A percentile compares a stretch with the other conserved stretches of the same genome.
Conservation (phyloP, 1,140 invertebrate species). For the Scaptodrosophila lebanonensis region DNA sequence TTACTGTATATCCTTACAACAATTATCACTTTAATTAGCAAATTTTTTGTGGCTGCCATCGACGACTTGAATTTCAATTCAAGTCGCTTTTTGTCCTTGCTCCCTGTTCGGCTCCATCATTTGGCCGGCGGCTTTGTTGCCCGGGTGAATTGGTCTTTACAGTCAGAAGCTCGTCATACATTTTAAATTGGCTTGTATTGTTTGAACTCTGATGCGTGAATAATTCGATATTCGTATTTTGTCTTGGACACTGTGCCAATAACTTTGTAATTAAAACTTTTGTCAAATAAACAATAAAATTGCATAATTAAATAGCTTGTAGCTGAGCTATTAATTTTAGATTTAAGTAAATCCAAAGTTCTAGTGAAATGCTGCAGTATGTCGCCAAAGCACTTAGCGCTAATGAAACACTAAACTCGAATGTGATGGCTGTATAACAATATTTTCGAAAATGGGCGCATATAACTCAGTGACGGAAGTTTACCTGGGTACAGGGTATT, state of each 20-base stretch:
- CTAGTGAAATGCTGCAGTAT: too few relatives aligned
- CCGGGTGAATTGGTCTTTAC: too few relatives aligned
- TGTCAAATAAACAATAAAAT: slow-evolving; percentile 36
- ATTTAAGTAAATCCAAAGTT: too few relatives aligned
- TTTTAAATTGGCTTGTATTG: background rate
- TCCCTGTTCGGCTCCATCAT: too few relatives aligned
- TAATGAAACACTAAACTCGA: background rate
- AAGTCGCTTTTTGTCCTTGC: too few relatives aligned
- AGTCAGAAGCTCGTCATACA: too few relatives aligned
- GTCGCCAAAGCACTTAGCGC: too few relatives aligned
- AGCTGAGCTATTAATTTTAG: slow-evolving; percentile 46
- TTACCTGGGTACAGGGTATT: too few relatives aligned
- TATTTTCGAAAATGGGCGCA: too few relatives aligned
- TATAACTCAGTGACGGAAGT: too few relatives aligned
- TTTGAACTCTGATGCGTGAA: background rate
- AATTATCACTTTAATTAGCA: slow-evolving; percentile 45
- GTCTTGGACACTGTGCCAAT: slow-evolving; percentile 9
- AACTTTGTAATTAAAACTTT: slow-evolving; percentile 68
- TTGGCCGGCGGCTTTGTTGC: too few relatives aligned
- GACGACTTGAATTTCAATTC: slow-evolving; percentile 24
- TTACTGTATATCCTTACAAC: slow-evolving; percentile 13
- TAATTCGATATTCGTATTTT: background rate
- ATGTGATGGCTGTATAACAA: slow-evolving; percentile 24
- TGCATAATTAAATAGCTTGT: slow-evolving; percentile 63
- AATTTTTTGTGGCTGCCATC: slow-evolving; percentile 17